These are phyloP conservation scores for Danaus chrysippus DNA, from an alignment of 2,888 invertebrate genomes.

Conservation along the genomic window DNA sequence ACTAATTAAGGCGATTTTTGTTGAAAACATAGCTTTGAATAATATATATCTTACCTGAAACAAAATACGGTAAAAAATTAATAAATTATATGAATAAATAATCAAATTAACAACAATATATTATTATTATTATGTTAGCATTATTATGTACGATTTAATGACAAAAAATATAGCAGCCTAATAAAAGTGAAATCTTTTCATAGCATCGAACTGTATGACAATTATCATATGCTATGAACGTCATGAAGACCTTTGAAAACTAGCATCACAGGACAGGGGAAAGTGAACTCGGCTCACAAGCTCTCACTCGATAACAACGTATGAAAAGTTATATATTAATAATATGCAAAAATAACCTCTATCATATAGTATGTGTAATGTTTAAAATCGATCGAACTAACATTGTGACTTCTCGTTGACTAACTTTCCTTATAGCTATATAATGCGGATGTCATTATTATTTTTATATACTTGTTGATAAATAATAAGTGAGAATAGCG, in stretches of 20 bases:
- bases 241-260: conserved; percentile 28
- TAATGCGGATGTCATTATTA: too few relatives aligned
- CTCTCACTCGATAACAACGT: conserved; percentile 50
- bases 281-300: conserved; percentile 63
- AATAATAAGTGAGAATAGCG: too few relatives aligned
- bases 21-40: conserved; percentile 4
- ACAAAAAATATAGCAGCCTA: too few relatives aligned
- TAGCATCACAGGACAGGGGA: conserved; percentile 52
- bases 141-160: too few relatives aligned
- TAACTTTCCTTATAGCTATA: too few relatives aligned
- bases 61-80: conserved; percentile 2
- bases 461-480: too few relatives aligned
- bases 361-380: background rate
- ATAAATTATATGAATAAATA: background rate
- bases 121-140: too few relatives aligned
- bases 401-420: too few relatives aligned
- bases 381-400: background rate
- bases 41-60: conserved; percentile 26
- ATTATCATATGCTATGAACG: background rate
- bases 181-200: too few relatives aligned
- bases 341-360: background rate
- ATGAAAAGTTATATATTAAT: conserved; percentile 10
- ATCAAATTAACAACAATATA: too few relatives aligned
- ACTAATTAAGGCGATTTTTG: background rate
- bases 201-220: too few relatives aligned